Evolutionary conservation across 2,888 invertebrate genomes (phyloP).

Genomic region (Eupithecia tripunctaria): DNA sequence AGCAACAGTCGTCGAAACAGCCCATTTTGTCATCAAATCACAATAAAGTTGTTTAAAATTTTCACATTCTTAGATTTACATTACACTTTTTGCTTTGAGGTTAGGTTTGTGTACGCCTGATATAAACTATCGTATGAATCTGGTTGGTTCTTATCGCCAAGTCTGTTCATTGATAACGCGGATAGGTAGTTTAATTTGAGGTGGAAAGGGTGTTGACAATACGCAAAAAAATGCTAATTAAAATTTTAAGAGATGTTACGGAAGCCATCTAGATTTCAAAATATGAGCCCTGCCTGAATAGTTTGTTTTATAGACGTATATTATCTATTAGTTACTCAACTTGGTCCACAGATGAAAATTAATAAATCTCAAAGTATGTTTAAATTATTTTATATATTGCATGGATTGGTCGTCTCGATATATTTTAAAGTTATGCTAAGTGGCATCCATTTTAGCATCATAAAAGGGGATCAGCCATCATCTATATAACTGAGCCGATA

Average conservation of each 20-base stretch:
- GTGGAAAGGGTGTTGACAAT: not conserved
- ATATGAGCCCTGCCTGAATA: not conserved
- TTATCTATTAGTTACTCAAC: too few species aligned
- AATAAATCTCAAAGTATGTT: not conserved
- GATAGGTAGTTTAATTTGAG: not conserved
- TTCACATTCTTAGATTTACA: slow-evolving; percentile 30
- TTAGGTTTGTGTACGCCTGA: slow-evolving; percentile 29
- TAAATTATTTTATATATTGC: not conserved
- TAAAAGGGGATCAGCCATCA: not conserved
- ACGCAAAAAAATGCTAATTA: not conserved
- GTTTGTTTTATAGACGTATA: not conserved
- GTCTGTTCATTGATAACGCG: slow-evolving; percentile 34
- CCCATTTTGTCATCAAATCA: slow-evolving; percentile 57
- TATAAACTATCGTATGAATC: slow-evolving; percentile 28
- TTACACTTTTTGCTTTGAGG: slow-evolving; percentile 26
- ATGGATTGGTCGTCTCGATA: not conserved
- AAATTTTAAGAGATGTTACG: not conserved
- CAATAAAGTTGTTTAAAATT: slow-evolving; percentile 19
- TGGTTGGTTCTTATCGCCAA: slow-evolving; percentile 32
- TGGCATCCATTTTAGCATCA: not conserved
- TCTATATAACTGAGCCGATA: not conserved
- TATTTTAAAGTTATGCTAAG: not conserved
- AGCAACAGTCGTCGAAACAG: slow-evolving; percentile 68
- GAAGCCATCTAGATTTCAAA: not conserved
- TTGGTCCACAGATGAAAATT: not conserved